Percentiles rank a stretch among this genome's conserved stretches.
Conservation (phyloP, 1,140 invertebrate species). For the Aphis craccivora region DNA sequence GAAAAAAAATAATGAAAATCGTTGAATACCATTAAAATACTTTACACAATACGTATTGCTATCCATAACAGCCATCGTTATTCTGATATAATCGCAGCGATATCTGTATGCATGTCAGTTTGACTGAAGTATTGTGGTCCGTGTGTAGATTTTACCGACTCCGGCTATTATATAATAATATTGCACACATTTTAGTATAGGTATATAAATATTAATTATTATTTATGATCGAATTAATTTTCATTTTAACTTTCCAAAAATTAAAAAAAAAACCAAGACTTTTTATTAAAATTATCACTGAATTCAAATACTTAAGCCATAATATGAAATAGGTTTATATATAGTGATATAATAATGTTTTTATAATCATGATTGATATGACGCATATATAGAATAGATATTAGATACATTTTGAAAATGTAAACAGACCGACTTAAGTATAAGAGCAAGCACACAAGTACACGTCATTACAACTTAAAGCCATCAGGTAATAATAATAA, state of each 20-base stretch:
- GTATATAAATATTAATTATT: neutral
- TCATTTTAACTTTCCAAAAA: neutral
- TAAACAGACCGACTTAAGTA: neutral
- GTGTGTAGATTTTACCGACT: neutral
- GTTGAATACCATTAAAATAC: neutral
- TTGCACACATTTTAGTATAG: neutral
- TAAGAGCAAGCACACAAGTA: neutral
- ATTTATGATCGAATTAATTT: neutral
- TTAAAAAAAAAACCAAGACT: neutral
- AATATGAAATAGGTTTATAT: neutral
- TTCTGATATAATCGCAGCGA: neutral
- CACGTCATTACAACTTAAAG: no score
- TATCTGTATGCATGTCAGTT: constrained; percentile 14
- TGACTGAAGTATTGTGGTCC: neutral
- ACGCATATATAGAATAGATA: no score
- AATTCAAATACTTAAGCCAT: neutral
- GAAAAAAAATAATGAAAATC: neutral
- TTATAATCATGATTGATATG: neutral
- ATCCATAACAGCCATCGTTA: neutral
- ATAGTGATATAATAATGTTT: neutral
- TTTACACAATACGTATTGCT: neutral
- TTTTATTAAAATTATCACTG: neutral
- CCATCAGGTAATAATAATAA: no score
- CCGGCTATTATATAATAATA: neutral
- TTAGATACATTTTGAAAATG: neutral